phyloP scores from a whole-genome alignment of 2,113 vertebrate species.

The Geococcyx californianus region DNA sequence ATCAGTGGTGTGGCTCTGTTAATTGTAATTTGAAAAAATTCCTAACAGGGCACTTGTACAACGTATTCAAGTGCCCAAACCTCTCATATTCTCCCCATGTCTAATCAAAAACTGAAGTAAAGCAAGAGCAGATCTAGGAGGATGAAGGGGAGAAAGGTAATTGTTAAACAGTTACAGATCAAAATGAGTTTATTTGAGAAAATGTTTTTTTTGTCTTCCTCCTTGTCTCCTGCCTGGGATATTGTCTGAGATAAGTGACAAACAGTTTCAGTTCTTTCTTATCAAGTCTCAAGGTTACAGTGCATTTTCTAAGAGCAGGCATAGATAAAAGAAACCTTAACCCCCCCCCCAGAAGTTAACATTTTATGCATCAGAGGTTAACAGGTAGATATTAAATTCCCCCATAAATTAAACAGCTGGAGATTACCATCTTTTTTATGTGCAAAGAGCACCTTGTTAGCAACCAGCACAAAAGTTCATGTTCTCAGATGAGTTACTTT shows the following conservation, averaged over 20 bases:
- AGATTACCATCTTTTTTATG: conserved; percentile 15
- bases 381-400: neutral
- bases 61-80: neutral
- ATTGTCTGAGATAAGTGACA: neutral
- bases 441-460: conserved; percentile 19
- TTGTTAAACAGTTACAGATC: neutral
- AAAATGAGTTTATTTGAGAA: neutral
- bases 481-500: conserved; percentile 13
- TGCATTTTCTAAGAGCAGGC: neutral
- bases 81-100: neutral
- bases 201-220: neutral
- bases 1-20: neutral
- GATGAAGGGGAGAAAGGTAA: neutral
- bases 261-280: neutral
- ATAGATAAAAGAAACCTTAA: neutral
- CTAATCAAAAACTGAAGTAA: neutral
- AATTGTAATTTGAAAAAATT: neutral
- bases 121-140: neutral
- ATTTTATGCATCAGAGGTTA: neutral
- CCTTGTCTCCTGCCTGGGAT: neutral
- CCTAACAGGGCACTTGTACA: neutral
- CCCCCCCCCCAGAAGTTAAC: neutral
- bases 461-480: conserved; percentile 5
- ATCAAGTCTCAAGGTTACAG: neutral
- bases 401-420: conserved; percentile 37